Percentiles rank a stretch among this genome's conserved stretches.
These are phyloP conservation scores for Ormia ochracea DNA, from an alignment of 2,888 invertebrate genomes.

Conservation along the genomic window DNA sequence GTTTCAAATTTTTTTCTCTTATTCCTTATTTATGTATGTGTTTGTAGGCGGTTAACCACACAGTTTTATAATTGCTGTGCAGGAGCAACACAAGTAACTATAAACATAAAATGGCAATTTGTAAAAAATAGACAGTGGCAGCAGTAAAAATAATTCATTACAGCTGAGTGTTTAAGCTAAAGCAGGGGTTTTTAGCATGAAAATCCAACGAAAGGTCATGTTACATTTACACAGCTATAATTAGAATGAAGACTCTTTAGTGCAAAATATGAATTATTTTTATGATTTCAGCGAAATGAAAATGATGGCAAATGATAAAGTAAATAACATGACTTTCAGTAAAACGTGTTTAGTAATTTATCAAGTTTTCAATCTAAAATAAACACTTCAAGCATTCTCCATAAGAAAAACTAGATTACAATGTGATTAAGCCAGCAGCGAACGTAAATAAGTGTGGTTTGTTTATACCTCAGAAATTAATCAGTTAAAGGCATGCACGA, in stretches of 20 bases:
- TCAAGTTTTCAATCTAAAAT: too few relatives aligned
- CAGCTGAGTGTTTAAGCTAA: background rate
- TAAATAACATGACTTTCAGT: background rate
- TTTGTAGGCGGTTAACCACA: conserved; percentile 47
- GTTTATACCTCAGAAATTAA: too few relatives aligned
- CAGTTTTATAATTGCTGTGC: conserved; percentile 38
- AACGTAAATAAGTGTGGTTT: too few relatives aligned
- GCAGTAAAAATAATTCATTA: background rate
- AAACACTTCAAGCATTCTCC: too few relatives aligned
- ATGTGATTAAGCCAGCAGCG: too few relatives aligned
- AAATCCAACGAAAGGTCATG: background rate
- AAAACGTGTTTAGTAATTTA: too few relatives aligned
- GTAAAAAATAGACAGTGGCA: background rate
- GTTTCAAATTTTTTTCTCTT: background rate
- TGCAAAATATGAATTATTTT: background rate
- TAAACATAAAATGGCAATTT: conserved; percentile 25
- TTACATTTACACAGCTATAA: background rate
- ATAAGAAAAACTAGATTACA: too few relatives aligned
- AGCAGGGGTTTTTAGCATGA: background rate
- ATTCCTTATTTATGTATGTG: background rate
- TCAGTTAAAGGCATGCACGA: too few relatives aligned
- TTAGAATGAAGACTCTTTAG: background rate
- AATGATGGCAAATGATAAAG: too few relatives aligned
- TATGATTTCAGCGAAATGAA: background rate
- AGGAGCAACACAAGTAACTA: background rate